Conservation (phyloP, 2,888 invertebrate species). For the Drosophila diplacantha region DNA sequence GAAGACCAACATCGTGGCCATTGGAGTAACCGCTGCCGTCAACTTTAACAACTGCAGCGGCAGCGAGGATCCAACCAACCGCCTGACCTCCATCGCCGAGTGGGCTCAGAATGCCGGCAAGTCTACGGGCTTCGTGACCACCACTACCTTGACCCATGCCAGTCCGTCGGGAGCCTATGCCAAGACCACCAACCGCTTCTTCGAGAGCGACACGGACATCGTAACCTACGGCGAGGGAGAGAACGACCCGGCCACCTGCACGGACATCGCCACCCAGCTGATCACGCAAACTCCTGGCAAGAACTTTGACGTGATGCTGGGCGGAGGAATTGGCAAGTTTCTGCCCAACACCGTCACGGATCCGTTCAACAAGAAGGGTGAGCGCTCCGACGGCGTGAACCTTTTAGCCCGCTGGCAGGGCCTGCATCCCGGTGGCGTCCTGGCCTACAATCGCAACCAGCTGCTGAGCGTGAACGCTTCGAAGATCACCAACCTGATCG, state of each 20-base stretch:
- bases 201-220: slow-evolving; percentile 83
- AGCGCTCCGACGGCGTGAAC: slow-evolving; percentile 82
- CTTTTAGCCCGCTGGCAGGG: slow-evolving; percentile 83
- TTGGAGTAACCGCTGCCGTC: slow-evolving; percentile 85
- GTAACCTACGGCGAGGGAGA: slow-evolving; percentile 70
- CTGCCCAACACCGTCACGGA: slow-evolving; percentile 76
- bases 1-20: slow-evolving; percentile 78
- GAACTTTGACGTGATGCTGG: slow-evolving; percentile 81
- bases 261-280: slow-evolving; percentile 86
- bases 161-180: slow-evolving; percentile 86
- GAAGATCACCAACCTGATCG: slow-evolving; percentile 80
- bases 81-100: slow-evolving; percentile 82
- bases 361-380: slow-evolving; percentile 79
- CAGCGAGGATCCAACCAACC: slow-evolving; percentile 80
- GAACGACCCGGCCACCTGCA: slow-evolving; percentile 79
- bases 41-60: slow-evolving; percentile 82
- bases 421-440: slow-evolving; percentile 71
- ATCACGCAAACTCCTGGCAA: slow-evolving; percentile 83
- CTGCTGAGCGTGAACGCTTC: slow-evolving; percentile 73
- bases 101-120: slow-evolving; percentile 84
- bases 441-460: slow-evolving; percentile 63
- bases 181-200: slow-evolving; percentile 83
- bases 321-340: slow-evolving; percentile 74
- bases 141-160: slow-evolving; percentile 87
- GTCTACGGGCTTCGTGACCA: slow-evolving; percentile 84